Conservation (phyloP, 2,113 vertebrate species). For the Prunella himalayana region DNA sequence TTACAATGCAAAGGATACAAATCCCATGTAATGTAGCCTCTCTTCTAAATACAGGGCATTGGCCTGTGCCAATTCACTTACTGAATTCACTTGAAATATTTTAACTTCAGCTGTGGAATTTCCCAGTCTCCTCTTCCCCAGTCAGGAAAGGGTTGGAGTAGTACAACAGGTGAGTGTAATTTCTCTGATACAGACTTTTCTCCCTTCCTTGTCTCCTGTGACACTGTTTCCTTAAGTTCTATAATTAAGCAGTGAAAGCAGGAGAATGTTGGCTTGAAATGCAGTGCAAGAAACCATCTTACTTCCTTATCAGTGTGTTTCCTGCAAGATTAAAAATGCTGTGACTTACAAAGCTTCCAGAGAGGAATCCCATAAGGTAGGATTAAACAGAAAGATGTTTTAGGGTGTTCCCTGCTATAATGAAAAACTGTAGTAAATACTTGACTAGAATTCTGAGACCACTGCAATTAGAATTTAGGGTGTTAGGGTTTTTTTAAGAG, state of each 20-base stretch:
- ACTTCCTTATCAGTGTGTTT: background rate
- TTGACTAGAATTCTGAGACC: background rate
- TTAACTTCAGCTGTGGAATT: background rate
- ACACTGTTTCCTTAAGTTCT: background rate
- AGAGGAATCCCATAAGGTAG: background rate
- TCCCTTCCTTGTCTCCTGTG: background rate
- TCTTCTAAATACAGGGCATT: background rate
- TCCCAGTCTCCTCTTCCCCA: background rate
- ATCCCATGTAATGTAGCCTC: background rate
- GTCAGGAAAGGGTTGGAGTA: background rate
- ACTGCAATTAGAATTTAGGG: background rate
- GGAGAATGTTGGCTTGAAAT: background rate
- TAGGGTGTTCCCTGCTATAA: background rate
- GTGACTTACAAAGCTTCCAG: background rate
- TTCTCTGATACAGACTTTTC: background rate
- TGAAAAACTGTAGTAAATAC: background rate
- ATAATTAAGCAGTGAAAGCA: background rate
- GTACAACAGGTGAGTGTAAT: background rate
- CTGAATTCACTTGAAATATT: background rate
- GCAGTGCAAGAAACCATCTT: background rate
- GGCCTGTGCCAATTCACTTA: background rate
- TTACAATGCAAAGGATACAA: background rate
- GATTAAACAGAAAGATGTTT: background rate
- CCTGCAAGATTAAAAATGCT: background rate
- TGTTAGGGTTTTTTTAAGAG: background rate